These are phyloP conservation scores for Lamellibrachia luymesi DNA, from an alignment of 1,140 invertebrate species.

Conservation along the genomic window DNA sequence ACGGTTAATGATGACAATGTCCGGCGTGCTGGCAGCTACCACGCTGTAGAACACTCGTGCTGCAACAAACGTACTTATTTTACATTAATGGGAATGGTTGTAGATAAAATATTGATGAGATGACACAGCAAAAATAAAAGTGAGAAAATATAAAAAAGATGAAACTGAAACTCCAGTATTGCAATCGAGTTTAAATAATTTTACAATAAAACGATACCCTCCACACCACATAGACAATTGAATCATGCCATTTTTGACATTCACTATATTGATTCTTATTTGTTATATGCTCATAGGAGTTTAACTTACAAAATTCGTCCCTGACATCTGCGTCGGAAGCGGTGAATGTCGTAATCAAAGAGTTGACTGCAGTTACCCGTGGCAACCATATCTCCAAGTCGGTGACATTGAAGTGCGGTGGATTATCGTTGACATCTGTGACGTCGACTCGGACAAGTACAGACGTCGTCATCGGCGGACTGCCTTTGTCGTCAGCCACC, in stretches of 20 bases:
- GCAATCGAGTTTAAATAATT: not conserved
- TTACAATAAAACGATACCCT: not conserved
- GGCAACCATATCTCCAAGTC: not conserved
- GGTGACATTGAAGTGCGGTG: not conserved
- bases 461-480: slow-evolving; percentile 4
- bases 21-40: not conserved
- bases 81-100: not conserved
- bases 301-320: slow-evolving; percentile 15
- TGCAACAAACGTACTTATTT: not conserved
- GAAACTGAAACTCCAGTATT: not conserved
- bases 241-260: not conserved
- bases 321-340: slow-evolving; percentile 16
- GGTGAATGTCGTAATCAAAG: slow-evolving; percentile 1
- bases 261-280: not conserved
- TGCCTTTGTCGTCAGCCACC: slow-evolving; percentile 11
- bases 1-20: not conserved
- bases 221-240: not conserved
- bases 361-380: not conserved
- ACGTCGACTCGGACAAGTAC: not conserved
- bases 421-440: not conserved
- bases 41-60: not conserved
- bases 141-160: not conserved
- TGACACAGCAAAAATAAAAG: not conserved
- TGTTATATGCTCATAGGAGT: not conserved
- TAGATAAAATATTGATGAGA: not conserved